phyloP scores from a whole-genome alignment of 2,113 vertebrate species.

The Platichthys stellatus region DNA sequence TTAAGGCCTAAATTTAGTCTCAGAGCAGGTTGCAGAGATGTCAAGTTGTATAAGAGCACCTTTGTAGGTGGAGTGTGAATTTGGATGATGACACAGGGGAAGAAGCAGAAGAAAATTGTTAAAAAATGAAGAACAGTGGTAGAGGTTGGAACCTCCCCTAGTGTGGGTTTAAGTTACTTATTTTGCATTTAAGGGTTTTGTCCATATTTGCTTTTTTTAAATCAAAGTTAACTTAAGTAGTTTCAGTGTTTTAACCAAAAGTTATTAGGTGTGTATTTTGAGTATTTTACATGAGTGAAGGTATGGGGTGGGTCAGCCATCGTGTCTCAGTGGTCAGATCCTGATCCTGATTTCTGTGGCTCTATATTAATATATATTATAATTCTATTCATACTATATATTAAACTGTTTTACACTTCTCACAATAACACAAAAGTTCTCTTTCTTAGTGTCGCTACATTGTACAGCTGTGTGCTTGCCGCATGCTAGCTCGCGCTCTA shows the following conservation, averaged over 20 bases:
- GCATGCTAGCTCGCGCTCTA: no score
- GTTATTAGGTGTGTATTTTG: neutral
- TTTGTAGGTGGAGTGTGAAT: conserved; percentile 2
- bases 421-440: no score
- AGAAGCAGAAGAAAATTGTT: neutral
- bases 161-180: neutral
- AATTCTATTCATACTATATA: no score
- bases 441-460: no score
- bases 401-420: no score
- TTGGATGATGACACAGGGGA: neutral
- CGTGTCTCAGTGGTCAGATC: neutral
- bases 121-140: neutral
- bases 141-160: neutral
- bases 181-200: no score
- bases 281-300: neutral
- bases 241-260: neutral
- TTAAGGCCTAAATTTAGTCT: conserved; percentile 27
- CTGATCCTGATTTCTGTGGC: neutral
- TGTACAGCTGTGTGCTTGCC: no score
- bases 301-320: neutral
- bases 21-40: neutral
- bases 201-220: no score
- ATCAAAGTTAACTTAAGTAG: no score
- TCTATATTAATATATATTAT: neutral
- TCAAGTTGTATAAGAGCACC: neutral